Base-by-base conservation (phyloP, 2,113 vertebrate species). In the Camarhynchus parvulus region DNA sequence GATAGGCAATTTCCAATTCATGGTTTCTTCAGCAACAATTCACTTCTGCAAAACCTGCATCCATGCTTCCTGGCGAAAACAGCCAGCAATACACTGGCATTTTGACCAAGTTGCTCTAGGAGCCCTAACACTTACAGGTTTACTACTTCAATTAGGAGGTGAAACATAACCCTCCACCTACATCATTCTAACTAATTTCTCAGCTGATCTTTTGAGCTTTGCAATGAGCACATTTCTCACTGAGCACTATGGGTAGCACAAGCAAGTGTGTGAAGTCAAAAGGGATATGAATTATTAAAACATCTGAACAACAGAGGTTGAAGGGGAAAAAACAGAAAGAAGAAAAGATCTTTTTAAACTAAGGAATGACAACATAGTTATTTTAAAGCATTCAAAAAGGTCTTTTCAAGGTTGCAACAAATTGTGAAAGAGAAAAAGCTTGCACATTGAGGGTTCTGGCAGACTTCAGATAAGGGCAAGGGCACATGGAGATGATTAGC, bases 201-300 rank as follows among this genome's bases (percentile, higher is more conserved):
- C 80, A 42, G 69, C 58, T 94, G 93, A 95, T 96, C 95, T 95
- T 93, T 84, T 10, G 20, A 92, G 94, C 73, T 90, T 80, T 89
- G 86, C 69, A 87, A 95, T 90, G 58, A 92, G 73, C 69, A 30
- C 53, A 84, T 87, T 95, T 83, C 93, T 95, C 72, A 93, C 53
- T 27, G 49, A 93, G 93, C 83, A 59, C 92, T 83, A 83, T 64
- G 92, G 94, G 86, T 92, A 94, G 88, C 83, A 87, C 69, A 87
- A 84, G 87, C 58, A 77, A 76, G 69, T 13, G n/a, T 46, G 49
- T 78, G 88, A 94, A 96, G 83, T 90, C 74, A 92, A 95, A 96
- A 94, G 50, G 66, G 53, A 80, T 76, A 90, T 92, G 90, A 96
- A 95, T 94, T 94, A 95, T 95, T 95, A 89, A 95, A 91, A 89